Conservation (phyloP, 2,113 vertebrate species). For the Leucopsar rothschildi region DNA sequence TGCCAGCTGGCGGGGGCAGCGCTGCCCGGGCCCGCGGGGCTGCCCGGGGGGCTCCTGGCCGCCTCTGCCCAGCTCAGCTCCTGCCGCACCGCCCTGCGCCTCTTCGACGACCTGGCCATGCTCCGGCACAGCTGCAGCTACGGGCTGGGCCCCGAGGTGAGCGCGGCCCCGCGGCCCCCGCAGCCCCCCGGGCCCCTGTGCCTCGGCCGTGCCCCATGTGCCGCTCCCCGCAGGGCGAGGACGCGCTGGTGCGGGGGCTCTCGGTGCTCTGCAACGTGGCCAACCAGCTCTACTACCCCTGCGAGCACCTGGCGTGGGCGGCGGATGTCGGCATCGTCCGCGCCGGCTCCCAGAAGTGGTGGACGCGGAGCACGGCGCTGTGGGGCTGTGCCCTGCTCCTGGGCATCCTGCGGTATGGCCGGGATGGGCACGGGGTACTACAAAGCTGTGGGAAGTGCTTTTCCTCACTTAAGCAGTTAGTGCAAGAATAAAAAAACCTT, state of each 20-base stretch:
- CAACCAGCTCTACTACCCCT: slow-evolving; percentile 95
- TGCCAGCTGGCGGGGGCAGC: slow-evolving; percentile 86
- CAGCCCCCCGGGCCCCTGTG: no score
- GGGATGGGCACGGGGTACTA: accelerated
- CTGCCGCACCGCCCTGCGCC: slow-evolving; percentile 85
- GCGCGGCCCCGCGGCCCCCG: no score
- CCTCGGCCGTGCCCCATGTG: not conserved
- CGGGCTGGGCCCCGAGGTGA: slow-evolving; percentile 75
- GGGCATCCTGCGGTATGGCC: slow-evolving; percentile 79
- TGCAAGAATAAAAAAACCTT: accelerated
- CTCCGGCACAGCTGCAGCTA: slow-evolving; percentile 81
- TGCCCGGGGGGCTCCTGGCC: slow-evolving; percentile 80
- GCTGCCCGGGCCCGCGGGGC: slow-evolving; percentile 66
- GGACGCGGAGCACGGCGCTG: slow-evolving; percentile 78
- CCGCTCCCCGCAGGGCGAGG: slow-evolving; percentile 78
- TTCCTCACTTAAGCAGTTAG: accelerated
- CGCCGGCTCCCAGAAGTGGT: slow-evolving; percentile 80
- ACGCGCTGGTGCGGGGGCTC: slow-evolving; percentile 76
- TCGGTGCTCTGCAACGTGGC: slow-evolving; percentile 85
- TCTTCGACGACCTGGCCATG: slow-evolving; percentile 92
- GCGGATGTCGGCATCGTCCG: slow-evolving; percentile 80
- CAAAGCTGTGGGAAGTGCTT: not conserved
- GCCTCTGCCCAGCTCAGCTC: slow-evolving; percentile 86
- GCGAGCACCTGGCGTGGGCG: slow-evolving; percentile 94
- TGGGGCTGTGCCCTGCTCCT: slow-evolving; percentile 88